Evolutionary conservation across 2,797 vertebrate species (phyloP).

Genomic region (Limnodromus scolopaceus): DNA sequence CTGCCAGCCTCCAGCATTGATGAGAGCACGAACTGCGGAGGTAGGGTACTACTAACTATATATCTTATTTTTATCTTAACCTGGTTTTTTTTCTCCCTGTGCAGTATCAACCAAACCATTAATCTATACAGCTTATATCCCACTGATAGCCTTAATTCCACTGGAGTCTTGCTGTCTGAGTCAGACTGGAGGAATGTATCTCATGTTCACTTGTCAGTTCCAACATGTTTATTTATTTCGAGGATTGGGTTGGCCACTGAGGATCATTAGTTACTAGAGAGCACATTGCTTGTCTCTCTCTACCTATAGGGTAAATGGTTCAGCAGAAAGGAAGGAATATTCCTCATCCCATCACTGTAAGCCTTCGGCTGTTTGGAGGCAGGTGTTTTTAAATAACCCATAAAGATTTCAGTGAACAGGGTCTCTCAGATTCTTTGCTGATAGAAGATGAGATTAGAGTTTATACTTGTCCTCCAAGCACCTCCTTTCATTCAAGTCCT

Average conservation of each 20-base stretch:
- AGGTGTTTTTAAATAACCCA: constrained; percentile 24
- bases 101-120: constrained; percentile 64
- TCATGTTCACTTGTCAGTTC: constrained; percentile 46
- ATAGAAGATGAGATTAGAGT: not conserved
- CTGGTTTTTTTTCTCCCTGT: constrained; percentile 51
- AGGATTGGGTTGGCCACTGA: constrained; percentile 8
- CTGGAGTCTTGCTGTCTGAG: constrained; percentile 68
- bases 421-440: not conserved
- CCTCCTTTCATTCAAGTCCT: not conserved
- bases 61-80: constrained; percentile 68
- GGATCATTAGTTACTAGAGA: constrained; percentile 46
- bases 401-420: not conserved
- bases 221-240: constrained; percentile 47
- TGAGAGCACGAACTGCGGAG: constrained; percentile 90
- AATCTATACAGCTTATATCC: constrained; percentile 59
- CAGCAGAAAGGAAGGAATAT: not conserved
- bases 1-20: constrained; percentile 95
- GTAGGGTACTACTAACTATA: constrained; percentile 80
- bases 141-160: constrained; percentile 67
- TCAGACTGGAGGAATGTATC: constrained; percentile 33
- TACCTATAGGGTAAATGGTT: not conserved
- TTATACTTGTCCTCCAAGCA: not conserved
- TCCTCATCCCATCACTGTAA: not conserved
- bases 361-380: constrained; percentile 20
- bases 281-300: not conserved